Conservation (phyloP, 2,797 vertebrate genomes). For the Falco naumanni region DNA sequence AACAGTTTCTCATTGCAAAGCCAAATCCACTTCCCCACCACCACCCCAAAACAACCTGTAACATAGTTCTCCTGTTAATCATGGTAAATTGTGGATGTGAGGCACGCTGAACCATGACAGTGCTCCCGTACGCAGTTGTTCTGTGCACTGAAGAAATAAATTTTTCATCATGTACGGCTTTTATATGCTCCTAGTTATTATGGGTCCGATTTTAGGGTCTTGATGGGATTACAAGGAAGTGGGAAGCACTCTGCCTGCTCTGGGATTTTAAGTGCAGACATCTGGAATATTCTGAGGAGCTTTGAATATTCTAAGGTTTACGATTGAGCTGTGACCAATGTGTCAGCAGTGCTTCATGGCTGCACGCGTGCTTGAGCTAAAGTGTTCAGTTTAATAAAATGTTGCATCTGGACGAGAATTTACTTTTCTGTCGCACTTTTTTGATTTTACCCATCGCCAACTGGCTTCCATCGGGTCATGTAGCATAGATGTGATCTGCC, state of each 20-base stretch:
- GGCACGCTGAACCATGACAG: not conserved
- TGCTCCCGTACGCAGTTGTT: not conserved
- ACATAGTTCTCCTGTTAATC: not conserved
- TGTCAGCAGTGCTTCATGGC: fast-evolving
- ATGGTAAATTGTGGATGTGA: not conserved
- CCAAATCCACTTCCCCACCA: not conserved
- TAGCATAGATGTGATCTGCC: fast-evolving
- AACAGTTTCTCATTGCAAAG: not conserved
- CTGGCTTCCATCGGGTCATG: fast-evolving
- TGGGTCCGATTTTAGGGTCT: fast-evolving
- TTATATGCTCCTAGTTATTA: not conserved
- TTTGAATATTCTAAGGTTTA: not conserved
- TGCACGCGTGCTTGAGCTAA: fast-evolving
- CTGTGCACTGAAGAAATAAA: not conserved
- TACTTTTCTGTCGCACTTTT: not conserved
- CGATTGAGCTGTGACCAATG: fast-evolving
- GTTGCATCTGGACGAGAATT: not conserved
- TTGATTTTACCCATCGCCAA: fast-evolving
- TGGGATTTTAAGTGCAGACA: not conserved
- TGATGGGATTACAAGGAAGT: not conserved
- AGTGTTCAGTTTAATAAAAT: not conserved
- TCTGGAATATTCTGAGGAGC: not conserved
- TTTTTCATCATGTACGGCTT: not conserved
- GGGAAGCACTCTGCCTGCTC: fast-evolving
- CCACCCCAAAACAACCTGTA: not conserved